Evolutionary conservation across 2,888 invertebrate species (phyloP).

Genomic region (Syritta pipiens): DNA sequence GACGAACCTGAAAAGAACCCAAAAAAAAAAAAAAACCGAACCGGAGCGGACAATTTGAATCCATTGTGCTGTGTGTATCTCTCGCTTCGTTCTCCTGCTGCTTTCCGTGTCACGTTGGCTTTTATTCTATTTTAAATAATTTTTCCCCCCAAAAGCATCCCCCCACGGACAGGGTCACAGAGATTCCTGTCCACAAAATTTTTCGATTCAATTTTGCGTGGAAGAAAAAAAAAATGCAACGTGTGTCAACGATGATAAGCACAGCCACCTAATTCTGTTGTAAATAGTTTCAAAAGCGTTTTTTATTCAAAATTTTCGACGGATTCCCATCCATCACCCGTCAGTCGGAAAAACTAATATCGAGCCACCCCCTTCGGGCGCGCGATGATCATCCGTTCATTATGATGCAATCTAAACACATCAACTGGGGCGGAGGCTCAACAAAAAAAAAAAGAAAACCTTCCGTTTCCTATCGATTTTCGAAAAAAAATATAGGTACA

Average conservation of each 20-base stretch:
- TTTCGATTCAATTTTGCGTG: conserved; percentile 45
- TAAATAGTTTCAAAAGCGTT: conserved; percentile 48
- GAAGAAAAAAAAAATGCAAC: not conserved
- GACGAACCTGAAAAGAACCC: conserved; percentile 8
- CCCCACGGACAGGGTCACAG: not conserved
- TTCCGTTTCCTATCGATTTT: conserved; percentile 46
- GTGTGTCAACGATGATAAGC: conserved; percentile 17
- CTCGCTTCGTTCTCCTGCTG: too few species aligned
- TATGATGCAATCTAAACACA: conserved; percentile 42
- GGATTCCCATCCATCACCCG: conserved; percentile 49
- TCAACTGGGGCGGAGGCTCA: not conserved
- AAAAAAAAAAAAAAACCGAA: conserved; percentile 8
- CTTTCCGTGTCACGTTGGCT: conserved; percentile 58
- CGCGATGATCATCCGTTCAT: conserved; percentile 16
- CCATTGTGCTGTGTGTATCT: conserved; percentile 39
- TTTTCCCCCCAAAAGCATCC: not conserved
- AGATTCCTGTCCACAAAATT: conserved; percentile 37
- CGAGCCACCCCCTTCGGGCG: not conserved
- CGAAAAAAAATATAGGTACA: not conserved
- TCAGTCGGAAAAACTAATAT: conserved; percentile 25
- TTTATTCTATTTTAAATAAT: conserved; percentile 61
- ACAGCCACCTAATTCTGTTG: conserved; percentile 27
- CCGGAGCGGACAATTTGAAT: conserved; percentile 27
- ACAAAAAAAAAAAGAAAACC: not conserved
- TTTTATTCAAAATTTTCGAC: conserved; percentile 49